phyloP scores from a whole-genome alignment of 2,888 invertebrate species.

The Cataglyphis cursor region DNA sequence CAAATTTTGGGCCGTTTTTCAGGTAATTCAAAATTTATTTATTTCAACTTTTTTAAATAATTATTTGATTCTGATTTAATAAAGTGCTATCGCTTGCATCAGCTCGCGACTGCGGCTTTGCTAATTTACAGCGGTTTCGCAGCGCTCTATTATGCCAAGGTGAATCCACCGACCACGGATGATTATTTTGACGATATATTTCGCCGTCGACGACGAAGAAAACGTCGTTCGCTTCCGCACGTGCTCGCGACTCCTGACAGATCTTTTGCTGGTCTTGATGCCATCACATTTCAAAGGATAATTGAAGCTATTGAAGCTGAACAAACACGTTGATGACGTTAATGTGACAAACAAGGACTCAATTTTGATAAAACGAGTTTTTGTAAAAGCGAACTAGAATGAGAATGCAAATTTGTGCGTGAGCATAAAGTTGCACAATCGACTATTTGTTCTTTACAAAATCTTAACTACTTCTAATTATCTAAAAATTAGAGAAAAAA shows the following conservation, averaged over 20 bases:
- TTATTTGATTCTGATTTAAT: background rate
- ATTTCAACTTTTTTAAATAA: background rate
- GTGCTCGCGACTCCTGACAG: slow-evolving; percentile 65
- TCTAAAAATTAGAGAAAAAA: background rate
- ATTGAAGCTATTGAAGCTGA: slow-evolving; percentile 87
- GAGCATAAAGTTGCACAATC: background rate
- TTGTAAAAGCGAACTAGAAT: too few species aligned
- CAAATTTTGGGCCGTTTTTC: slow-evolving; percentile 96
- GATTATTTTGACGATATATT: slow-evolving; percentile 92
- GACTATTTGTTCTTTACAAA: background rate
- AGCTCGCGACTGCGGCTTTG: slow-evolving; percentile 93
- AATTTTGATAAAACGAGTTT: background rate
- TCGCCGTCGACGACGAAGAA: slow-evolving; percentile 88
- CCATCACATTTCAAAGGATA: slow-evolving; percentile 90
- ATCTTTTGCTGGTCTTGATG: slow-evolving; percentile 88
- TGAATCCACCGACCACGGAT: slow-evolving; percentile 93
- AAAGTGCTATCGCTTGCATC: slow-evolving; percentile 65
- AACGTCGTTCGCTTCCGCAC: slow-evolving; percentile 48
- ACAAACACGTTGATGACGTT: slow-evolving; percentile 11
- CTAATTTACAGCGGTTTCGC: slow-evolving; percentile 95
- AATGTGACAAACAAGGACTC: background rate
- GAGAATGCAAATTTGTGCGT: background rate
- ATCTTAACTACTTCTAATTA: slow-evolving; percentile 2
- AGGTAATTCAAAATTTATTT: slow-evolving; percentile 88
- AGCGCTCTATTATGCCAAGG: slow-evolving; percentile 95